Evolutionary conservation across 1,140 invertebrate species (phyloP).

Genomic region (Oreohelix idahoensis): DNA sequence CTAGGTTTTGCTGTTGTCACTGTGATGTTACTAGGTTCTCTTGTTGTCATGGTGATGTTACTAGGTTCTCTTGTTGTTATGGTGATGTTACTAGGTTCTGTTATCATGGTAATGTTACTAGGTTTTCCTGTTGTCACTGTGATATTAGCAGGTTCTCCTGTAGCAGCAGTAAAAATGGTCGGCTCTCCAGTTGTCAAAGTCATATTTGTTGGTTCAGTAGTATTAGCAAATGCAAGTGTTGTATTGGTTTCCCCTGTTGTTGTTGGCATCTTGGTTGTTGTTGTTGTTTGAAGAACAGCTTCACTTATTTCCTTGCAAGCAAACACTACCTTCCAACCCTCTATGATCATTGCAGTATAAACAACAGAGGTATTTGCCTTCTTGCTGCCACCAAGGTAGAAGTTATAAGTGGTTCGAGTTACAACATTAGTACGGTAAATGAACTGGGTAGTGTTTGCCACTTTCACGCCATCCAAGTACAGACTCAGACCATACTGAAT

Average conservation of each 20-base stretch:
- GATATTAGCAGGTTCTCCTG: no score
- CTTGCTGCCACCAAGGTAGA: constrained; percentile 48
- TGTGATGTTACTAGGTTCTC: no score
- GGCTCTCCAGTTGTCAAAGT: neutral
- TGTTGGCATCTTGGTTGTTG: constrained; percentile 26
- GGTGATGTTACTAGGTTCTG: no score
- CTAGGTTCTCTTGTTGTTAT: no score
- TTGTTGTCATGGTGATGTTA: no score
- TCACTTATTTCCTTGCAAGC: constrained; percentile 45
- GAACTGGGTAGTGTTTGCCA: constrained; percentile 48
- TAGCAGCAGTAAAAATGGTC: neutral
- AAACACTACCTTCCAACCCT: constrained; percentile 45
- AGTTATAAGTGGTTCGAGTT: neutral
- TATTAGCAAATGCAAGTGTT: constrained; percentile 2
- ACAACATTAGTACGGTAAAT: constrained; percentile 38
- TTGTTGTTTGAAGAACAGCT: constrained; percentile 40
- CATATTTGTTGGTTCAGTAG: no score
- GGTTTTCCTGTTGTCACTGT: no score
- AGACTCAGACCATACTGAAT: constrained; percentile 50
- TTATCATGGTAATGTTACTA: no score
- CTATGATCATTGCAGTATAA: constrained; percentile 49
- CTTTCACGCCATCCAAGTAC: constrained; percentile 46
- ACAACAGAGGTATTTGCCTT: constrained; percentile 9
- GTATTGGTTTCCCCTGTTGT: constrained; percentile 35
- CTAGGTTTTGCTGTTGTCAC: no score